These are phyloP conservation scores for Scelioninae gen. 1 DNA, from an alignment of 2,888 invertebrate species.

Conservation along the genomic window DNA sequence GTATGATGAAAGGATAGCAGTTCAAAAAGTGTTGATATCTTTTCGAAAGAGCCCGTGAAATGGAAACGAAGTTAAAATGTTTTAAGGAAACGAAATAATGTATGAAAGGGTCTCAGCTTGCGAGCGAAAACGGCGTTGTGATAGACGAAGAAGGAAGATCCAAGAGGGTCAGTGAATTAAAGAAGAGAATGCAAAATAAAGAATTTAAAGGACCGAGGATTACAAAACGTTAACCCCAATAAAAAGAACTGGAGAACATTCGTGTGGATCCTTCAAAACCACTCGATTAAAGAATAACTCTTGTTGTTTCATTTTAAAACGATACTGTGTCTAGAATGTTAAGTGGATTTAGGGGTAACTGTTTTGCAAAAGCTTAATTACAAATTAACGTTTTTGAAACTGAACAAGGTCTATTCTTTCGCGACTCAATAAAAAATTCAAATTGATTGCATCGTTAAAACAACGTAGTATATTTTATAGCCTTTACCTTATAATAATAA, in stretches of 20 bases:
- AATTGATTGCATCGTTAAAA: no score
- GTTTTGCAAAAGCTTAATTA: not conserved
- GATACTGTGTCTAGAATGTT: not conserved
- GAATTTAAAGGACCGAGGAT: conserved; percentile 21
- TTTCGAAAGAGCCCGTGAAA: conserved; percentile 13
- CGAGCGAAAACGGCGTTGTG: not conserved
- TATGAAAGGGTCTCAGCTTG: conserved; percentile 16
- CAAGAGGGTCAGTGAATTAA: conserved; percentile 41
- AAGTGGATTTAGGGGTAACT: conserved; percentile 13
- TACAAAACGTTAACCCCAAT: conserved; percentile 29
- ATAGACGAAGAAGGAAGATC: not conserved
- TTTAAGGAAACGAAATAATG: conserved; percentile 53
- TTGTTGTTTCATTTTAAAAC: conserved; percentile 16
- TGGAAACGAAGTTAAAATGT: conserved; percentile 40
- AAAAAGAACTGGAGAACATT: conserved; percentile 21
- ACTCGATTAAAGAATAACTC: conserved; percentile 43
- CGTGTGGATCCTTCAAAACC: conserved; percentile 16
- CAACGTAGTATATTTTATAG: no score
- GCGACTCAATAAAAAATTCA: no score
- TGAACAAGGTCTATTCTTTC: not conserved
- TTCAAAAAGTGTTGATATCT: conserved; percentile 46
- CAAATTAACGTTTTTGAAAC: not conserved
- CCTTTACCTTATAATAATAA: no score
- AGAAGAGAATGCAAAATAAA: conserved; percentile 49
- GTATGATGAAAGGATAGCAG: conserved; percentile 42